Evolutionary conservation across 2,888 invertebrate genomes (phyloP), one percentile per base, ranked within the genome.

Genomic region (Luffia ferchaultella): DNA sequence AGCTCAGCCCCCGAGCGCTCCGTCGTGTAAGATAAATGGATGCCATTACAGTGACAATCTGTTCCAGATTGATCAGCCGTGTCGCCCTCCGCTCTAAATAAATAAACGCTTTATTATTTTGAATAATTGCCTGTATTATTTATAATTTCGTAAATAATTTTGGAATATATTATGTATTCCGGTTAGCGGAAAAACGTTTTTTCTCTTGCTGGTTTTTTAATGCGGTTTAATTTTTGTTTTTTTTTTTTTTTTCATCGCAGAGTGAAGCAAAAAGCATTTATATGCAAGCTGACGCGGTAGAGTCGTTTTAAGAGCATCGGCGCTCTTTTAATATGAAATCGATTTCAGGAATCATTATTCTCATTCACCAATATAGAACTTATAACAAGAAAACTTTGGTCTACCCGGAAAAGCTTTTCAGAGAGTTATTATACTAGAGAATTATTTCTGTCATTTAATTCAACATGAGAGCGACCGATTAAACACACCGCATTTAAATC

Each of bases 381-480:
- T 82, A 79, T 82, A 82, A 82, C 80, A 82, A 82, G 82, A 80
- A 80, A 82, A 82, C 73, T 82, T 80, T 70, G 70, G 69, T 73
- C 71, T 74, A 72, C 73, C 63, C 68, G 70, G 73, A 70, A 69
- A 77, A 76, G 74, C 68, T 73, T 74, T 76, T 75, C 68, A 61
- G 58, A 57, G 68, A 77, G 68, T 74, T 78, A 74, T 70, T 73
- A 68, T 68, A 68, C 65, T 62, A 63, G 64, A 58, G 72, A 73
- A 75, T 77, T 75, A 73, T 74, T 74, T 71, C 67, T 72, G 75
- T 75, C 68, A 68, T 65, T 69, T 67, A 64, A 67, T 68, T 69
- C 60, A 67, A 70, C 69, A 58, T 56, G 30, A 12, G 30, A 30
- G 5, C 30, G n/a, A n/a, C 51, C 43, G 43, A 17, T n/a, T n/a